Base-by-base conservation (phyloP, 1,140 invertebrate species). In the Lepidurus packardi region DNA sequence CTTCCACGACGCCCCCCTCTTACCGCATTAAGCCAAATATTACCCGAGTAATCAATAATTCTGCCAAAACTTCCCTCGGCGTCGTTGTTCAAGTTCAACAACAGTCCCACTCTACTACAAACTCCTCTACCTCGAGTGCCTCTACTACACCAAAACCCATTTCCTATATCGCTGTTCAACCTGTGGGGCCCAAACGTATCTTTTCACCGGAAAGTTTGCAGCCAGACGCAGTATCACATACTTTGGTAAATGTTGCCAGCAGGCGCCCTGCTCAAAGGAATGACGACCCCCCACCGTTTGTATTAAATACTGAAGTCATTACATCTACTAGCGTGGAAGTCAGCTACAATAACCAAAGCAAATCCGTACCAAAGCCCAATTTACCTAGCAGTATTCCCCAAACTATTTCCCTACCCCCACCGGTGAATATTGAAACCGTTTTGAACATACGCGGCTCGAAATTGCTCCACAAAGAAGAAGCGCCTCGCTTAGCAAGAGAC, bases 261-360 rank as follows among this genome's bases (percentile, higher is more conserved):
- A 21, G 13, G 13, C 53, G 53, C 9, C 74, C 42, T 81, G 11
- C 79, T 81, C 65, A 81, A 78, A 74, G 81, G 79, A 13, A 75
- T 76, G 25, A 81, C n/a, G 53, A 65, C 13, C 6, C 53, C 16
- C 16, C 81, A 78, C 81, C 81, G 65, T 75, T 80, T 47, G 80
- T 81, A 42, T 73, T 81, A 4, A 78, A 81, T 47, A 81, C 81
- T 11, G 81, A 81, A 42, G 76, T 81, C 13, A 80, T 81, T 21
- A 81, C 81, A 5, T 79, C 81, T 10, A 79, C 79, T 21, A 81
- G 81, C 53, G 78, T 78, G 7, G 79, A 81, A 25, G 74, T 81
- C 11, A 74, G 78, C 21, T 80, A 74, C 65, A 79, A 78, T 11
- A 75, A 75, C 41, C 45, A 79, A 24, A 73, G 53, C 21, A 65